Percentiles rank a stretch among this genome's conserved stretches.
These are phyloP conservation scores for Callyntrura sp. DNA, from an alignment of 2,888 invertebrate genomes.

Conservation along the genomic window DNA sequence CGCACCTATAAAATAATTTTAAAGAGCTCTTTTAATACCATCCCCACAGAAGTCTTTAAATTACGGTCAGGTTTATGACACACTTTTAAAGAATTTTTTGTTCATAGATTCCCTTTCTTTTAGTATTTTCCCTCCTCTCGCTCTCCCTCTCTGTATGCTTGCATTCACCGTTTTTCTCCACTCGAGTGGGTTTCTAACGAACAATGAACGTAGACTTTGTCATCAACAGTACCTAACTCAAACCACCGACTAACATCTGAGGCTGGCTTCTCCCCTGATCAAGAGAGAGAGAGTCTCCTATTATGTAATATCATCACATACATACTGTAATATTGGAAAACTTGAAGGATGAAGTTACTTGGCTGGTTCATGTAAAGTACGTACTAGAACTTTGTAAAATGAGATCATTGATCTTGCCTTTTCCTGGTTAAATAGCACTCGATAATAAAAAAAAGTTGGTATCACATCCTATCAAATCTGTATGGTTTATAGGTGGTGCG, in stretches of 20 bases:
- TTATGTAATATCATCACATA: not conserved
- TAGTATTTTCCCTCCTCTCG: not conserved
- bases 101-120: slow-evolving; percentile 3
- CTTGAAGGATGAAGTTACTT: slow-evolving; percentile 7
- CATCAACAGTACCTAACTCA: not conserved
- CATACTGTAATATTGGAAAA: not conserved
- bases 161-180: slow-evolving; percentile 11
- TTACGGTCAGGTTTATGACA: slow-evolving; percentile 65
- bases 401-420: slow-evolving; percentile 55
- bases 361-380: not conserved
- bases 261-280: not conserved
- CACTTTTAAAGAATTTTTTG: slow-evolving; percentile 43
- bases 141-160: not conserved
- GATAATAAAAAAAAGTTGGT: slow-evolving; percentile 36
- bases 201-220: not conserved
- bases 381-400: slow-evolving; percentile 45
- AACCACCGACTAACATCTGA: slow-evolving; percentile 1
- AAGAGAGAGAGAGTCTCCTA: not conserved
- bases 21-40: slow-evolving; percentile 68
- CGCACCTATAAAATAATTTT: slow-evolving; percentile 71
- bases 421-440: slow-evolving; percentile 48
- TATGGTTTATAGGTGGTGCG: not conserved
- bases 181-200: slow-evolving; percentile 38
- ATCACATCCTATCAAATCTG: not conserved
- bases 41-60: slow-evolving; percentile 49